Conservation (phyloP, 2,797 vertebrate species). For the Peromyscus aztecus region DNA sequence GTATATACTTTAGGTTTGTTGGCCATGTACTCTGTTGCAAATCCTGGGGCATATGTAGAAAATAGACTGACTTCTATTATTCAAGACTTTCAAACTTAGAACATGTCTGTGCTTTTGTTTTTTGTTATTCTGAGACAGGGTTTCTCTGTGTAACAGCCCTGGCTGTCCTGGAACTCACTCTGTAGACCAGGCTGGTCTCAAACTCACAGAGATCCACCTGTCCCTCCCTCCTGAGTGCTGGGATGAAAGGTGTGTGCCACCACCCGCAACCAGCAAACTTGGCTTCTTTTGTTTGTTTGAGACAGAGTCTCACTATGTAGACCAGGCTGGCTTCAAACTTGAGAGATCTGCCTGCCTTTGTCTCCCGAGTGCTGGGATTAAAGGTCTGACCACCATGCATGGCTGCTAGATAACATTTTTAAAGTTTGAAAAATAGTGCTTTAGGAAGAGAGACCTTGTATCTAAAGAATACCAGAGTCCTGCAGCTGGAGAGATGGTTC, state of each 20-base stretch:
- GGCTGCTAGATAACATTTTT: not conserved
- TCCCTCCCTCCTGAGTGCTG: too few relatives aligned
- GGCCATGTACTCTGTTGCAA: not conserved
- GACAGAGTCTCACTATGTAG: not conserved
- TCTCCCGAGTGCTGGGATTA: not conserved
- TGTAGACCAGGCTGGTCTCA: not conserved
- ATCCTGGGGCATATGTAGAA: constrained; percentile 14
- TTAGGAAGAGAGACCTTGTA: not conserved
- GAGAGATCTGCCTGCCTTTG: not conserved
- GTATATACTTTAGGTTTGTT: constrained; percentile 20
- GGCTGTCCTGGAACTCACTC: not conserved
- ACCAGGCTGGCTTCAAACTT: not conserved
- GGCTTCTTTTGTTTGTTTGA: not conserved
- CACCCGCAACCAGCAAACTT: too few relatives aligned
- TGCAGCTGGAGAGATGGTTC: not conserved
- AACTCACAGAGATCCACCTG: not conserved
- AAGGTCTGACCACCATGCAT: not conserved
- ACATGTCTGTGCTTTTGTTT: not conserved
- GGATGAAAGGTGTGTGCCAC: too few relatives aligned
- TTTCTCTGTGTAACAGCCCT: not conserved
- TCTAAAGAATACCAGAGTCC: not conserved
- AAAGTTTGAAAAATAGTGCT: constrained; percentile 33
- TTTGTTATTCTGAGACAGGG: not conserved
- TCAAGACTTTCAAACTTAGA: constrained; percentile 26
- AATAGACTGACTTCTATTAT: constrained; percentile 25